These are phyloP conservation scores for Distichodus sexfasciatus DNA, from an alignment of 2,797 vertebrate species.

Conservation along the genomic window DNA sequence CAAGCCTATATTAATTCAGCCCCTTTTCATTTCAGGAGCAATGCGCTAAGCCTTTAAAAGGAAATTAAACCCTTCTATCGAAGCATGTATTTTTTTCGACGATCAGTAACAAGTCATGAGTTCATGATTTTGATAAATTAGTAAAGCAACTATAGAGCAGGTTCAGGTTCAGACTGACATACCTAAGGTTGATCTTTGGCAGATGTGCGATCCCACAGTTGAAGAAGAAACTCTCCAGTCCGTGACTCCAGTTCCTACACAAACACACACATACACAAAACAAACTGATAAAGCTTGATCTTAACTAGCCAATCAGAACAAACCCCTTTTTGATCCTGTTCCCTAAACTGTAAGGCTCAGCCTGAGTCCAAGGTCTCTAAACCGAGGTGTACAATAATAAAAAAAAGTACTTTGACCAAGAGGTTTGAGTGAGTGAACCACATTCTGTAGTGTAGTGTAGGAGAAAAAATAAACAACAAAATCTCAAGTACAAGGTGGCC, in stretches of 20 bases:
- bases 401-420: neutral
- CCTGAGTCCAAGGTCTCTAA: neutral
- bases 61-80: too few relatives aligned
- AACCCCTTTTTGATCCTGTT: neutral
- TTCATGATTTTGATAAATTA: too few relatives aligned
- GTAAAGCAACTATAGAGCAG: neutral
- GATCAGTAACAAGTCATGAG: too few relatives aligned
- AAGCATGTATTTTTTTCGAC: too few relatives aligned
- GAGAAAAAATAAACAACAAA: neutral
- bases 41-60: too few relatives aligned
- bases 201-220: slow-evolving; percentile 79
- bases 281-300: neutral
- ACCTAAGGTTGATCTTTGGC: slow-evolving; percentile 54
- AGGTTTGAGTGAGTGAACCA: neutral
- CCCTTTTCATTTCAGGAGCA: too few relatives aligned
- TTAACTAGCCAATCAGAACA: neutral
- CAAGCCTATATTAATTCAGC: too few relatives aligned
- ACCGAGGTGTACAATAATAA: neutral
- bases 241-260: slow-evolving; percentile 86
- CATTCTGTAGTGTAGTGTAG: neutral
- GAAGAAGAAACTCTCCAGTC: slow-evolving; percentile 81
- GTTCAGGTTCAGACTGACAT: neutral
- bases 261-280: neutral
- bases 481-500: neutral
- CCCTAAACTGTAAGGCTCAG: too few relatives aligned